A percentile compares a stretch with the other conserved stretches of the same genome.
Conservation (phyloP, 1,140 invertebrate genomes). For the Anagrus nilaparvatae region DNA sequence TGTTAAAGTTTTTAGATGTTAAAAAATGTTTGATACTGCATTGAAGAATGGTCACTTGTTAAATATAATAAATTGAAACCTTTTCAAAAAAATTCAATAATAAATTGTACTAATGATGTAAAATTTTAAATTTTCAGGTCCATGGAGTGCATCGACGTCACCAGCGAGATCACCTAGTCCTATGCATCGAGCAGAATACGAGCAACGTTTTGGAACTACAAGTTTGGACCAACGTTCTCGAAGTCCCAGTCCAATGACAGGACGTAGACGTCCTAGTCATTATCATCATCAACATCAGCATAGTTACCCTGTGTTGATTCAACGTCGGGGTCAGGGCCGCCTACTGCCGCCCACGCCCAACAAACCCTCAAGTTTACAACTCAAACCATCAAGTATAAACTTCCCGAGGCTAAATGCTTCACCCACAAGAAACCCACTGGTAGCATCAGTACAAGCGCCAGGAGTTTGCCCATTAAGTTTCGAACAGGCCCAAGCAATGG, state of each 20-base stretch:
- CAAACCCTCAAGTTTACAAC: slow-evolving; percentile 77
- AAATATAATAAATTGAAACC: too few species aligned
- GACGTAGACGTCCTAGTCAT: slow-evolving; percentile 29
- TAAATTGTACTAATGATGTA: too few species aligned
- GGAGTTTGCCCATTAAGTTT: slow-evolving; percentile 58
- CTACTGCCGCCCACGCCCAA: slow-evolving; percentile 79
- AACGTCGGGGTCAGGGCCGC: slow-evolving; percentile 55
- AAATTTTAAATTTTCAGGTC: too few species aligned
- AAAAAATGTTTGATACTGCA: too few species aligned
- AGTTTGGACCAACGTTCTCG: slow-evolving; percentile 73
- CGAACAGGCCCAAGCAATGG: slow-evolving; percentile 80
- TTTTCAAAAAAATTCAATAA: too few species aligned
- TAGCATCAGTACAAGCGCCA: slow-evolving; percentile 11
- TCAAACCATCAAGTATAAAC: slow-evolving; percentile 72
- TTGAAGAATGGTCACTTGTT: too few species aligned
- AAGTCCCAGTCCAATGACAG: slow-evolving; percentile 60
- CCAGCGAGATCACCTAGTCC: slow-evolving; percentile 70
- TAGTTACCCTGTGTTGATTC: slow-evolving; percentile 63
- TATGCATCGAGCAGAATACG: slow-evolving; percentile 42
- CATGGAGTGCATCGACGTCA: slow-evolving; percentile 68
- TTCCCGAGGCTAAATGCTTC: slow-evolving; percentile 88
- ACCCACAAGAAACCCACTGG: slow-evolving; percentile 60
- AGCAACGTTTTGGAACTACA: slow-evolving; percentile 59
- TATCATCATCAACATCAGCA: slow-evolving; percentile 50
- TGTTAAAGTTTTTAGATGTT: too few species aligned